Base-by-base conservation (phyloP, 1,140 invertebrate species). In the Drosophila pseudoobscura region DNA sequence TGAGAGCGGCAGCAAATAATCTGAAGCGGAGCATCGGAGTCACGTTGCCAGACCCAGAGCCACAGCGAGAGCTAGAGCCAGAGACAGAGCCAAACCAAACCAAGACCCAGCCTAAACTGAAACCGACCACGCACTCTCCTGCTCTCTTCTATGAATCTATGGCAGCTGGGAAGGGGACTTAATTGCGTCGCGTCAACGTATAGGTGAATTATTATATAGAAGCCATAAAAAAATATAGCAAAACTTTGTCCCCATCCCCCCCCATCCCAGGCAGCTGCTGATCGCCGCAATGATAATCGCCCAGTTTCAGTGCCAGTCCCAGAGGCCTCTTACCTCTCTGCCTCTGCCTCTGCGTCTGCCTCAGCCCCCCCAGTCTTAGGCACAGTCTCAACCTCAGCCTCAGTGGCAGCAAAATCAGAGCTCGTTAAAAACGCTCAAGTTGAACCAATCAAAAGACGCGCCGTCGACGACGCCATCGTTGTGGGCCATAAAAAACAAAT, bases 371-470 rank as follows among this genome's bases (percentile, higher is more conserved):
- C 29, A 24, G 55, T 17, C 39, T 17, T 15, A 31, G 29, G 17
- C 13, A 24, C 26, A 43, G 62, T 41, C 15, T 22, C 62, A 73
- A 47, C 71, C 61, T 74, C 50, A 43, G 39, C 51, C 66, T 49
- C 22, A 64, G 62, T 49, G 64, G 53, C 73, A 76, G 44, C 62
- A 78, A 88, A 89, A 89, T 89, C 85, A 80, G 80, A 89, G 84
- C 84, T 89, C 85, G 84, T 89, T 89, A 89, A 89, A 89, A 80
- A 78, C 57, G 59, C 63, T 77, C 72, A 74, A 71, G 35, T 85
- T 89, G 80, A 89, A 80, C 84, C 84, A 89, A 89, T 89, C 85
- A 89, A 89, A 89, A 89, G 85, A 80, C 76, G 83, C 84, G 83
- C 63, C 62, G 84, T 78, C 50, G 59, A 59, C 78, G 52, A 43